phyloP scores from a whole-genome alignment of 2,113 vertebrate species.

The Carlito syrichta region DNA sequence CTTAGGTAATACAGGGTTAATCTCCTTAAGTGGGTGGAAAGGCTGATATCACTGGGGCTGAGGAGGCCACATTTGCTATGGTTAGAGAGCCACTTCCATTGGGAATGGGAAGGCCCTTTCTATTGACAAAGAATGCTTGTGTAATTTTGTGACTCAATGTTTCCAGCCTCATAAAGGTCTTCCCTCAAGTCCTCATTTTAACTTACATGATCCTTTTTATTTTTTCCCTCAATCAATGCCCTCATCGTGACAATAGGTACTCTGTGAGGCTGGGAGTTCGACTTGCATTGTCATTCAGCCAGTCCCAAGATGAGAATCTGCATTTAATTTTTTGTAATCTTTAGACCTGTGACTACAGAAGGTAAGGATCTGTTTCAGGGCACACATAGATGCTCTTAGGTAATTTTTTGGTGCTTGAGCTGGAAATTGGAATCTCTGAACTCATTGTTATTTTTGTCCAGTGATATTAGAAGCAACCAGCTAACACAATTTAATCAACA shows the following conservation, averaged over 20 bases:
- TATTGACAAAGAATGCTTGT: background rate
- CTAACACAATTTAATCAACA: background rate
- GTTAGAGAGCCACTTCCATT: no score
- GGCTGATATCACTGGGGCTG: background rate
- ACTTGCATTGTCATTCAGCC: no score
- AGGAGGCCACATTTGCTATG: background rate
- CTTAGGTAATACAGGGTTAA: background rate
- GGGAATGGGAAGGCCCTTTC: background rate
- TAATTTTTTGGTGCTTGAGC: background rate
- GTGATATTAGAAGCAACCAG: background rate
- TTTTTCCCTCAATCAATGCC: background rate
- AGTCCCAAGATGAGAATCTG: background rate
- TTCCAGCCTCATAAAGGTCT: background rate
- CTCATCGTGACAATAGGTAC: background rate
- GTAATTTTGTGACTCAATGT: background rate
- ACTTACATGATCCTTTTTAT: background rate
- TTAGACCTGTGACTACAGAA: background rate
- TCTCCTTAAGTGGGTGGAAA: background rate
- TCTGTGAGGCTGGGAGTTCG: background rate
- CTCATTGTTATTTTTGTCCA: background rate
- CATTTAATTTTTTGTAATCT: background rate
- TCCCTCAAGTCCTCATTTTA: background rate
- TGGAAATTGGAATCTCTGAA: background rate
- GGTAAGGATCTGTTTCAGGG: background rate
- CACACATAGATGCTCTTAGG: background rate